Conservation (phyloP, 2,888 invertebrate genomes). For the Smittia aterrima region DNA sequence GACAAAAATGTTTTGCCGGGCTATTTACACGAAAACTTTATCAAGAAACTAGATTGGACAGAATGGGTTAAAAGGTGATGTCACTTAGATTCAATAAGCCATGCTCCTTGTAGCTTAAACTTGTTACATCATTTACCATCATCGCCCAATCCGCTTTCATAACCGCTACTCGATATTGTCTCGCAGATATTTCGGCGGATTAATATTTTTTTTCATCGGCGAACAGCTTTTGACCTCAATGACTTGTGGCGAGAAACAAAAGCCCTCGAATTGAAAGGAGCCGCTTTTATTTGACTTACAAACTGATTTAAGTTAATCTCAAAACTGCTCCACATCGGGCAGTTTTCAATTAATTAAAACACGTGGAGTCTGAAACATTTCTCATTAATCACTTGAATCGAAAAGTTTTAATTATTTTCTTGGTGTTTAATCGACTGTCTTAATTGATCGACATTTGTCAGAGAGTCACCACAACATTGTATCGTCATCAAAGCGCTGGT, state of each 20-base stretch:
- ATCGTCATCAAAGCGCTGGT: too few species aligned
- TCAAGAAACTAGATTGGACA: neutral
- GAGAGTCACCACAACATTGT: too few species aligned
- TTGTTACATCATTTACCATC: neutral
- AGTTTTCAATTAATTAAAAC: conserved; percentile 6
- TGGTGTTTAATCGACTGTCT: neutral
- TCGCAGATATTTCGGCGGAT: neutral
- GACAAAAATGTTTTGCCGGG: neutral
- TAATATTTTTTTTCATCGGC: neutral
- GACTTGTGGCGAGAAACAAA: neutral
- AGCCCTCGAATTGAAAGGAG: neutral
- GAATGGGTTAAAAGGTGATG: neutral
- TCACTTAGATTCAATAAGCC: too few species aligned
- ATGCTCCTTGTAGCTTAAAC: too few species aligned
- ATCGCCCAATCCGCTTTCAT: neutral
- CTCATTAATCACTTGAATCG: conserved; percentile 11
- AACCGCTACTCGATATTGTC: neutral
- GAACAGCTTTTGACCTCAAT: neutral
- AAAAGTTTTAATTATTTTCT: conserved; percentile 8
- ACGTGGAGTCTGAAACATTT: neutral
- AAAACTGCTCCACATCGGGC: neutral
- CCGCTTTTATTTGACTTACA: neutral
- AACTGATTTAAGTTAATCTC: neutral
- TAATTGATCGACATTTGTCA: too few species aligned
- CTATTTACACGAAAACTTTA: conserved; percentile 1